Evolutionary conservation across 2,113 vertebrate species (phyloP), one percentile per base, ranked within the genome.

Genomic region (Daubentonia madagascariensis): DNA sequence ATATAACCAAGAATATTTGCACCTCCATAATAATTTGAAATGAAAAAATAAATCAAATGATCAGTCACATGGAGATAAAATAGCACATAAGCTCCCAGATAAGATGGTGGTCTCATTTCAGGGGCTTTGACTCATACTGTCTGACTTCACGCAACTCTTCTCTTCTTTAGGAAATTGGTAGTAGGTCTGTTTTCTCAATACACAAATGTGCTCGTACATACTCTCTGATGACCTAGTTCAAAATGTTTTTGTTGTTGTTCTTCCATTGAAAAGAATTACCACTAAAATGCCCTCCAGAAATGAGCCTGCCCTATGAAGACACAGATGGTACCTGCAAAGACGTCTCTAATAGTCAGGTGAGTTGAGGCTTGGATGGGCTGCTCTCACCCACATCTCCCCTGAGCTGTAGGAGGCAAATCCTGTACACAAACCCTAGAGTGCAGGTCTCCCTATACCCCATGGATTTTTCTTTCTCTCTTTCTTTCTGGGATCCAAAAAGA

Each of bases 291-390:
- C 9, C 65, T 61, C 18, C 14, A 54, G 61, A 63, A 54, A 8
- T 43, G 23, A 84, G 48, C 40, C 10, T 37, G 6, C 48, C 30
- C 48, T 9, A 1, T 0, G 0, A 50, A 35, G 45, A 23, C 0
- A 0, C 32, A 13, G 25, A 5, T 2, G 22, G 17, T 52, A 23
- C 23, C 13, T 14, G n/a, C 10, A 35, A 52, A 32, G 73, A 59
- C 14, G 9, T 40, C 28, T 54, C 35, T 37, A 14, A 23, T 7
- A 18, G 32, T 13, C 4, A 32, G 63, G 48, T 63, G 23, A 57
- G 40, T 1, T 2, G 0, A 1, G 17, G 30, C 14, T 73, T 57
- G 20, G 30, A 22, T 0, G 23, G 28, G 1, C 1, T 17, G 20
- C 78, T 30, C 30, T 30, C 43, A 16, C 14, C 68, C 32, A 52